Base-by-base conservation (phyloP, 2,888 invertebrate species). In the Melikaiella ostensackeni region DNA sequence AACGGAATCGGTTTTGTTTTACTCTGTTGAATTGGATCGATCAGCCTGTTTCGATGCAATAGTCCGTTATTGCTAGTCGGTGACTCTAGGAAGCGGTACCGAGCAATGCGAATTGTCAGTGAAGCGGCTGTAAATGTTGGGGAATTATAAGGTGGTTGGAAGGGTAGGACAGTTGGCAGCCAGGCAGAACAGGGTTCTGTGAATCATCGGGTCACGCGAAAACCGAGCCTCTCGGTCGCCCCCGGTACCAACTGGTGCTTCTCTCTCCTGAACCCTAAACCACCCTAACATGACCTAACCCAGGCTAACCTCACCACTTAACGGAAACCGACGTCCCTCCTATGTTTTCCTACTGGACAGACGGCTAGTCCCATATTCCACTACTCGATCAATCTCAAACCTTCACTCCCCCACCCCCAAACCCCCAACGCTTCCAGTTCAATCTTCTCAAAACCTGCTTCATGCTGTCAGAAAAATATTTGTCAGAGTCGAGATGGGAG, bases 191-290 rank as follows among this genome's bases (percentile, higher is more conserved):
- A 80, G 81, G 80, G 80, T 81, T 50, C 79, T 85, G 88, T 89
- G 90, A 89, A 89, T 90, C 89, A 90, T 87, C 89, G 86, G 88
- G 89, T 90, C 90, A 90, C 90, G 90, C 90, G 88, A 91, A 84
- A 81, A 78, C 63, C 76, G 62, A 78, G 76, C 70, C 73, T 77
- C 78, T 64, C 73, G 77, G 80, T 77, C 83, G 75, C 74, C 82
- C 80, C 81, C 83, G 87, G 87, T 87, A 88, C 88, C 88, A 85
- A 86, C 82, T 83, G 84, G 88, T 88, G 86, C 87, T 76, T 70
- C 77, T 57, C 55, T 82, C 79, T 77, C 83, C 83, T 86, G 70
- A 57, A 83, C 83, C 84, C 85, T 86, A 85, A 85, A 84, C 85
- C 84, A 83, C 79, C 85, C 83, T 83, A 85, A 86, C 85, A 82